Base-by-base conservation (phyloP, 2,797 vertebrate species). In the Eremophila alpestris region DNA sequence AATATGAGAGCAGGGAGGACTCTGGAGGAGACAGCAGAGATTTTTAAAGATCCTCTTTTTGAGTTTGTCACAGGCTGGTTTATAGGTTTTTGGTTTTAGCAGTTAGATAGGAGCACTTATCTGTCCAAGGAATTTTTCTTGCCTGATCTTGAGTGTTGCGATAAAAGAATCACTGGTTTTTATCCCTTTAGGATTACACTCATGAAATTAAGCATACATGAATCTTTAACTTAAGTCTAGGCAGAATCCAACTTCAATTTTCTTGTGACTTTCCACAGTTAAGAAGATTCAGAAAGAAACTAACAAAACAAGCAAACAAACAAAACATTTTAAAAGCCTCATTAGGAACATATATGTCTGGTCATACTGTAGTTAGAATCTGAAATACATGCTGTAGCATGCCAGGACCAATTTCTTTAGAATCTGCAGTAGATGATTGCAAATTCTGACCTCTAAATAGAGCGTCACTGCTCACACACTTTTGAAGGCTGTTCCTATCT, bases 391-490 rank as follows among this genome's bases (percentile, higher is more conserved):
- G 12, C 13, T 62, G 5, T 13, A 49, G 11, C 16, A 58, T 13
- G 16, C 24, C 34, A 76, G 23, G 13, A 67, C 10, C 9, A 70
- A 59, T 49, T 51, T 54, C 38, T 79, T 70, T 52, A 26, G 36
- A 74, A 52, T 52, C 36, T 87, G 27, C 22, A 51, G 32, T 32
- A 38, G 3, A 4, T 54, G 21, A 29, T 54, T 67, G 40, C 30
- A 58, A 52, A 65, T 65, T 69, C 46, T 91, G 38, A 60, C 20
- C 27, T 70, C 40, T 81, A 67, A 80, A 65, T 17, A 64, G 16
- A 64, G 7, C 3, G 2, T 34, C n/a, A n/a, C n/a, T n/a, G n/a
- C n/a, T n/a, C n/a, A 34, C 2, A 54, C 4, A n/a, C 5, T 48
- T 12, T 41, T 34, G 30, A 76, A 60, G 23, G 5, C 19, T 54